phyloP scores from a whole-genome alignment of 2,797 vertebrate species.

The Peromyscus attwateri region DNA sequence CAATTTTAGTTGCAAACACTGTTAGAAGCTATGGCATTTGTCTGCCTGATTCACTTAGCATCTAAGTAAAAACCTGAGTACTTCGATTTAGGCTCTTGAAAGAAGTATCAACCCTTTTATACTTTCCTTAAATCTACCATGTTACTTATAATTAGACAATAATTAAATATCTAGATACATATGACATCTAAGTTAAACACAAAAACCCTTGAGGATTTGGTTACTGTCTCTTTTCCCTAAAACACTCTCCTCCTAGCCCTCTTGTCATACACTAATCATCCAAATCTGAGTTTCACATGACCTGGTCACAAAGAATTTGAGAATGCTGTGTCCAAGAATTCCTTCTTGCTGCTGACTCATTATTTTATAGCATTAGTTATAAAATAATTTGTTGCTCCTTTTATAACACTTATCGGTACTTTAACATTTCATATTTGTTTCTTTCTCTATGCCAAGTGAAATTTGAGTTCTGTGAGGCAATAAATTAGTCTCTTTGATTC shows the following conservation, averaged over 20 bases:
- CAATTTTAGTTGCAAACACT: slow-evolving; percentile 30
- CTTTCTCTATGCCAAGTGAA: not conserved
- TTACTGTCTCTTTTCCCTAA: not conserved
- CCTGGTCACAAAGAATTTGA: not conserved
- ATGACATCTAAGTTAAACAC: not conserved
- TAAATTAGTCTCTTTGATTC: not conserved
- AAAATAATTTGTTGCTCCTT: not conserved
- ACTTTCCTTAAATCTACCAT: not conserved
- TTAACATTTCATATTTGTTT: not conserved
- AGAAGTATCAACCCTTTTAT: not conserved
- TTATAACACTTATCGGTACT: not conserved
- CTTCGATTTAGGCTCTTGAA: not conserved
- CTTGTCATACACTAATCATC: not conserved
- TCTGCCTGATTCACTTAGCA: not conserved
- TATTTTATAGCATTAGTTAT: not conserved
- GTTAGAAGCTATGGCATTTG: not conserved
- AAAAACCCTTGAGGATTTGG: not conserved
- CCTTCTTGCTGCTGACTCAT: not conserved
- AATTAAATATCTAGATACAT: not conserved
- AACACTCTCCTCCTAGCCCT: not conserved
- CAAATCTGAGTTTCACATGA: not conserved
- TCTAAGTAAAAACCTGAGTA: not conserved
- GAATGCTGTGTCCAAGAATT: not conserved
- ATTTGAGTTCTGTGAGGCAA: not conserved
- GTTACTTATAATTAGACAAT: not conserved